Base-by-base conservation (phyloP, 53 echinoderm and acorn worm genomes). In the Zoroaster sp. region DNA sequence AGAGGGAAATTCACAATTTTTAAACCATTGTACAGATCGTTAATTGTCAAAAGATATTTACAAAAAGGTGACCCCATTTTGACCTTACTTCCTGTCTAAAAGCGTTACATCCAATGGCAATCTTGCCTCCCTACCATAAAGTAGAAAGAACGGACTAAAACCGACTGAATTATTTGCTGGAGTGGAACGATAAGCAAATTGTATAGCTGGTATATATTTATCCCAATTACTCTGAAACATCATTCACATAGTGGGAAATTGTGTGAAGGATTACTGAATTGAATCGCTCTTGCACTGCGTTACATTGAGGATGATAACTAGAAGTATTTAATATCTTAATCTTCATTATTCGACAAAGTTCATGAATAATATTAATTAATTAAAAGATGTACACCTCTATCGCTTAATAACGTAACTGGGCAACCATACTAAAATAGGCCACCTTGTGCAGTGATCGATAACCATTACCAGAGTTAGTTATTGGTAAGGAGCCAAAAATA, bases 231-330 rank as follows among this genome's bases (percentile, higher is more conserved):
- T 66, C 30, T 31, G 8, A 31, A n/a, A n/a, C n/a, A n/a, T 79
- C 40, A 25, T 89, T 89, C 34, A 89, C 79, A 89, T 89, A 89
- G 52, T 89, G 89, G 15, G 89, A 78, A 38, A 79, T 25, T 23
- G 78, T 78, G 32, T 89, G 77, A 49, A 78, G 47, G 13, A 88
- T 88, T 33, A 88, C 88, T 40, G 88, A 55, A 55, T 88, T 88
- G 31, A 42, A 78, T 12, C 78, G 45, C 40, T 89, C 89, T 34
- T 78, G 79, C 9, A 89, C 45, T 15, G 88, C 76, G 65, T 88
- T 88, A 35, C 88, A 65, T 33, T 79, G 89, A 2, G 79, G 89
- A 45, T 78, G 89, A 43, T 89, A 89, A 45, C 66, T 11, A 51
- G 49, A 39, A 4, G 89, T 89, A 17, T 79, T 89, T 6, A 89